A percentile compares a stretch with the other conserved stretches of the same genome.
phyloP scores from a whole-genome alignment of 2,797 vertebrate genomes.

The Gallinago solitaria region DNA sequence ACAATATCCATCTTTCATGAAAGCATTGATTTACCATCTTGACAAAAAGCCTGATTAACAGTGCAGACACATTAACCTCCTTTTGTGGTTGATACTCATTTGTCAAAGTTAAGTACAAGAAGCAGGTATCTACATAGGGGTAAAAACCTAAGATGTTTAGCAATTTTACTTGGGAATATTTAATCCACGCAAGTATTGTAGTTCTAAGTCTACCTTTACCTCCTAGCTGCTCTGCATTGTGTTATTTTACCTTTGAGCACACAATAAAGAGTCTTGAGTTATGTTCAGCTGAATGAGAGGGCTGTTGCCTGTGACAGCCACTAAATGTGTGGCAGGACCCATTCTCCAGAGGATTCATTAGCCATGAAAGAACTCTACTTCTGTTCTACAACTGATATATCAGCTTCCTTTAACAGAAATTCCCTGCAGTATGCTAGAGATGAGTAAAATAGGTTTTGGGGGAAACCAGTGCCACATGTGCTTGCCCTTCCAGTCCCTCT shows the following conservation, averaged over 20 bases:
- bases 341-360: neutral
- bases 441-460: neutral
- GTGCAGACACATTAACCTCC: neutral
- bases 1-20: neutral
- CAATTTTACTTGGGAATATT: neutral
- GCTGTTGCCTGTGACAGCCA: neutral
- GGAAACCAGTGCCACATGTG: neutral
- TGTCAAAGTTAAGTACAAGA: neutral
- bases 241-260: neutral
- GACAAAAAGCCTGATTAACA: neutral
- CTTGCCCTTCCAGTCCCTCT: neutral
- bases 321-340: fast-evolving
- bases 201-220: neutral
- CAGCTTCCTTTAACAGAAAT: neutral
- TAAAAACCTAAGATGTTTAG: neutral
- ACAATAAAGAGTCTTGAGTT: neutral
- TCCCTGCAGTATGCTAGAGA: neutral
- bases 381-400: neutral
- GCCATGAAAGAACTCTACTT: neutral
- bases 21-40: neutral
- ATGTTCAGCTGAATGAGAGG: fast-evolving
- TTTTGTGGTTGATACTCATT: neutral
- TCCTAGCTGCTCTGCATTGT: neutral
- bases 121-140: neutral
- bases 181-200: neutral